Conservation (phyloP, 2,888 invertebrate genomes). For the Gibbula magus region DNA sequence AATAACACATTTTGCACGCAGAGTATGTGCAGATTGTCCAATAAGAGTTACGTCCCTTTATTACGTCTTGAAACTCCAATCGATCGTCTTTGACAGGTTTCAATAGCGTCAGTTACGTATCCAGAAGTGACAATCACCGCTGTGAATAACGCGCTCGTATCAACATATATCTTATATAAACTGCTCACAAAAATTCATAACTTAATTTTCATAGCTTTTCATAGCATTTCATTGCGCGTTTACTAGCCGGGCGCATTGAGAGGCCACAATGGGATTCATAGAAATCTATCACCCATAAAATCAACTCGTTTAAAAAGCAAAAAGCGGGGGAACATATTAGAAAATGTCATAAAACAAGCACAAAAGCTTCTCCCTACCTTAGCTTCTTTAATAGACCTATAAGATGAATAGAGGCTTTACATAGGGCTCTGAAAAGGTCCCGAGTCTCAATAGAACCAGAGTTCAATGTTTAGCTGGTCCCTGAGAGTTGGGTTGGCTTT, state of each 20-base stretch:
- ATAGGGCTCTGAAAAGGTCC: neutral
- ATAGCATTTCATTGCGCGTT: slow-evolving; percentile 19
- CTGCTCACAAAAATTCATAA: slow-evolving; percentile 15
- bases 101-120: neutral
- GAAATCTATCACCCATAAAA: slow-evolving; percentile 8
- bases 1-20: no score
- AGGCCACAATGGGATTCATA: neutral
- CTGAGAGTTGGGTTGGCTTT: neutral
- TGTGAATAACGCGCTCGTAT: neutral
- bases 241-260: slow-evolving; percentile 1
- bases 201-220: slow-evolving; percentile 22
- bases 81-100: neutral
- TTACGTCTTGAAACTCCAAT: neutral
- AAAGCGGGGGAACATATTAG: slow-evolving; percentile 1
- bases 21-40: neutral
- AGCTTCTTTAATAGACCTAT: neutral
- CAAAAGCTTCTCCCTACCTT: neutral
- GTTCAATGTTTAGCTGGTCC: neutral
- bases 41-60: neutral
- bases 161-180: slow-evolving; percentile 13
- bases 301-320: slow-evolving; percentile 13
- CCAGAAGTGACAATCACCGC: neutral
- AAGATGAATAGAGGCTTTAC: neutral
- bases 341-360: slow-evolving; percentile 3
- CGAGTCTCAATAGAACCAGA: neutral